These are phyloP conservation scores for Augochlora pura DNA, from an alignment of 1,140 invertebrate genomes.

Conservation along the genomic window DNA sequence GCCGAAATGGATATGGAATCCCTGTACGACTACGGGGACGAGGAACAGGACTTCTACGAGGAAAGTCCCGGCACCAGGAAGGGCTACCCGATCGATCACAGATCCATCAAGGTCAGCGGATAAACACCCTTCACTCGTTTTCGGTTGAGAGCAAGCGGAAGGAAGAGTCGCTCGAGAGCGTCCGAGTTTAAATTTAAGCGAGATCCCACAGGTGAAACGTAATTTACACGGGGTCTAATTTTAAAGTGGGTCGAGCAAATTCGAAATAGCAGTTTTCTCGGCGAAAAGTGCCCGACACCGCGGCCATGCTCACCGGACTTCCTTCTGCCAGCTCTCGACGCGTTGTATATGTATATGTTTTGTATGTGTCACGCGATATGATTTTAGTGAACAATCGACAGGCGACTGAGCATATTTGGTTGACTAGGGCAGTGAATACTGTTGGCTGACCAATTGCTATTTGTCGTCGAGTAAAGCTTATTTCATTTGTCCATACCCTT, in stretches of 20 bases:
- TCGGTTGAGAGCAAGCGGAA: neutral
- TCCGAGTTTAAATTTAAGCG: constrained; percentile 21
- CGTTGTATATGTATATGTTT: neutral
- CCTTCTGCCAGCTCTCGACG: neutral
- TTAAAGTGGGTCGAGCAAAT: constrained; percentile 27
- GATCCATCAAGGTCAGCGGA: constrained; percentile 73
- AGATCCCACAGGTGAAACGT: constrained; percentile 29
- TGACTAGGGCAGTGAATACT: too few relatives aligned
- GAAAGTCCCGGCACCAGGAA: constrained; percentile 75
- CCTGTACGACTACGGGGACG: constrained; percentile 79
- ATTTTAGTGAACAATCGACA: too few relatives aligned
- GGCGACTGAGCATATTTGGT: too few relatives aligned
- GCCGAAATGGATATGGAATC: constrained; percentile 79
- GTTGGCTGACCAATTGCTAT: too few relatives aligned
- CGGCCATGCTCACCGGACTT: neutral
- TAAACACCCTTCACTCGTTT: neutral
- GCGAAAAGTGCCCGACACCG: constrained; percentile 3
- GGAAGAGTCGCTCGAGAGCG: neutral
- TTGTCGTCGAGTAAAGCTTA: too few relatives aligned
- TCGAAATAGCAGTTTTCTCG: constrained; percentile 21
- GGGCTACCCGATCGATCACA: constrained; percentile 77
- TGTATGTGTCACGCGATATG: neutral
- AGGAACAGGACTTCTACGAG: constrained; percentile 79
- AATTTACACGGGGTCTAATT: constrained; percentile 33
- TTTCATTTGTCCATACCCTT: too few relatives aligned